These are phyloP conservation scores for Polydrusus tereticollis DNA, from an alignment of 2,888 invertebrate genomes.

Conservation along the genomic window DNA sequence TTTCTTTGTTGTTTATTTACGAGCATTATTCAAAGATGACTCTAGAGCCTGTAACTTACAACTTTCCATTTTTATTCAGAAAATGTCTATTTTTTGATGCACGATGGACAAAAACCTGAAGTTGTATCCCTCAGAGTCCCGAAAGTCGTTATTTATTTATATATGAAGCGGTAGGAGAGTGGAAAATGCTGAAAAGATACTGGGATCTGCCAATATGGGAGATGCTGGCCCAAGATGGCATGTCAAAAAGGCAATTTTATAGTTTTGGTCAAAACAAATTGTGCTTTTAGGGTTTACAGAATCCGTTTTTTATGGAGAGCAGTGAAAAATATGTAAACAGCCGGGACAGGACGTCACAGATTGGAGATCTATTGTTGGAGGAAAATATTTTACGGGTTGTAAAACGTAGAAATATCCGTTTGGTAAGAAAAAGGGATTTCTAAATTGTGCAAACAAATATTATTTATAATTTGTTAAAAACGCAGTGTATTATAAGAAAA, in stretches of 20 bases:
- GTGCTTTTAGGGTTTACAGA: conserved; percentile 10
- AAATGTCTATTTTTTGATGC: conserved; percentile 5
- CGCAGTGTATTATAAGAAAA: too few relatives aligned
- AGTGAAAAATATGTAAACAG: conserved; percentile 12
- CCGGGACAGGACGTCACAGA: background rate
- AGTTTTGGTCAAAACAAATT: conserved; percentile 37
- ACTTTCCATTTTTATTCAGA: conserved; percentile 8
- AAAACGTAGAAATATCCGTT: too few relatives aligned
- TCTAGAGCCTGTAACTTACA: too few relatives aligned
- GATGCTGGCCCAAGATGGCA: conserved; percentile 22
- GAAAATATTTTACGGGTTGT: background rate
- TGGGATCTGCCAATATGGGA: conserved; percentile 28
- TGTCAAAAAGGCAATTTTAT: conserved; percentile 27
- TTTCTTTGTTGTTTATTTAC: too few relatives aligned
- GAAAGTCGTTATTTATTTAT: conserved; percentile 35
- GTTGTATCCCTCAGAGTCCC: conserved; percentile 14
- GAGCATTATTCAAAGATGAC: too few relatives aligned
- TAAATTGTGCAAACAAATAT: too few relatives aligned
- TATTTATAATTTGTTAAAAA: too few relatives aligned
- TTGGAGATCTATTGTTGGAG: background rate
- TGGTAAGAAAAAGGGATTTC: too few relatives aligned
- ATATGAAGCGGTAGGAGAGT: conserved; percentile 18
- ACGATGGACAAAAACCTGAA: conserved; percentile 29
- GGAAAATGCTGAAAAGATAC: conserved; percentile 33
- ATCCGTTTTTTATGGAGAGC: conserved; percentile 13